These are phyloP conservation scores for Blastomussa wellsi DNA, from an alignment of 92 coral and sea anemone genomes.

Conservation along the genomic window DNA sequence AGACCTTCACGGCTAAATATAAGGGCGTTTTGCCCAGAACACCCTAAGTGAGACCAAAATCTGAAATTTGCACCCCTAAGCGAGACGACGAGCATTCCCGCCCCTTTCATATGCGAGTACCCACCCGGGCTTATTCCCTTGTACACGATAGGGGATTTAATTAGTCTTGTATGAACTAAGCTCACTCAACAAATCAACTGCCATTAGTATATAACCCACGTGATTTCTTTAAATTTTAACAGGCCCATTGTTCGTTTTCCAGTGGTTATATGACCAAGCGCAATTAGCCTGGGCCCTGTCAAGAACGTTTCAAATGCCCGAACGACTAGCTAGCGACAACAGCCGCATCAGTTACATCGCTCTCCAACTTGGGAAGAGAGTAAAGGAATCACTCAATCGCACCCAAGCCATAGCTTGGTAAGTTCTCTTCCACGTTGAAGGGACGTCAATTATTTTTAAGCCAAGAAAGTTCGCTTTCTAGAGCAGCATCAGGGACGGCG, in stretches of 20 bases:
- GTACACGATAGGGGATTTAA: too few relatives aligned
- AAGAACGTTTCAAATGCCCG: neutral
- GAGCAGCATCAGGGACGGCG: too few relatives aligned
- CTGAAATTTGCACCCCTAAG: too few relatives aligned
- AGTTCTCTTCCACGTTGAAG: neutral
- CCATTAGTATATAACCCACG: neutral
- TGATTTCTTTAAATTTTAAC: neutral
- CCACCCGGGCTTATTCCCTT: too few relatives aligned
- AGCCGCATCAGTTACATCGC: neutral
- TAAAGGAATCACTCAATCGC: slow-evolving; percentile 57
- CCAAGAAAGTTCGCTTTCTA: too few relatives aligned
- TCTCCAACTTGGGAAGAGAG: slow-evolving; percentile 37
- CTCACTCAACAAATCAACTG: neutral
- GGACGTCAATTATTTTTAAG: neutral
- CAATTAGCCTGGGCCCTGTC: slow-evolving; percentile 39
- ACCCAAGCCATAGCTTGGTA: slow-evolving; percentile 10
- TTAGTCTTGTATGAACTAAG: neutral
- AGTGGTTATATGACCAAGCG: slow-evolving; percentile 91
- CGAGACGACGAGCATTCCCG: too few relatives aligned
- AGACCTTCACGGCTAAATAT: too few relatives aligned
- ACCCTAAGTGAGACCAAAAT: too few relatives aligned
- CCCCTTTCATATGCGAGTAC: too few relatives aligned
- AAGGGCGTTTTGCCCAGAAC: too few relatives aligned
- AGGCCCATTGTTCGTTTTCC: slow-evolving; percentile 94
- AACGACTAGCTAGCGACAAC: neutral